A percentile compares a stretch with the other conserved stretches of the same genome.
These are phyloP conservation scores for Micrastur ruficollis DNA, from an alignment of 2,797 vertebrate genomes.

Conservation along the genomic window DNA sequence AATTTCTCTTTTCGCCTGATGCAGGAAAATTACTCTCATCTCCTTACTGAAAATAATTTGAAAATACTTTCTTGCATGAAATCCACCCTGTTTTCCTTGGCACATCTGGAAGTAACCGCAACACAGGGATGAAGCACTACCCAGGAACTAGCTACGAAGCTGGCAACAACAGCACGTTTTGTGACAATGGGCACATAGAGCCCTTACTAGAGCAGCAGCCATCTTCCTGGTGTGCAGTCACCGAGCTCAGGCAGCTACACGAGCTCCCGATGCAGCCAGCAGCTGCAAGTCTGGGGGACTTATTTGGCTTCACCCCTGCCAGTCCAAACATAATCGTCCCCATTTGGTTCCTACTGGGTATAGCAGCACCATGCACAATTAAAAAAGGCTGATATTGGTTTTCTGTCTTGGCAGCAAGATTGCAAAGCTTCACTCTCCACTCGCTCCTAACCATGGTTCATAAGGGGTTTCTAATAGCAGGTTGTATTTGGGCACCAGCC, in stretches of 20 bases:
- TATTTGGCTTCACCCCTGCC: neutral
- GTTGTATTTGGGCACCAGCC: neutral
- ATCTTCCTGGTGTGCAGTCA: neutral
- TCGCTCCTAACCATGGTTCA: accelerated
- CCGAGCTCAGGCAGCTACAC: neutral
- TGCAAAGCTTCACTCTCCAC: neutral
- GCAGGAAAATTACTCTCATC: neutral
- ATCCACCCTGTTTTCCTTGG: neutral
- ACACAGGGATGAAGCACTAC: neutral
- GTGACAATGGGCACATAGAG: neutral
- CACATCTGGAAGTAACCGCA: neutral
- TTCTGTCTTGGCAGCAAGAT: neutral
- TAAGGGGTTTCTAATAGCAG: neutral
- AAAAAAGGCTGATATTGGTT: neutral
- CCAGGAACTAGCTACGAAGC: neutral
- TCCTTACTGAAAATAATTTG: neutral
- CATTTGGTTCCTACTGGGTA: neutral
- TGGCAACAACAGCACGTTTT: neutral
- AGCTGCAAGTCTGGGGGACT: neutral
- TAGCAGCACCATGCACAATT: neutral
- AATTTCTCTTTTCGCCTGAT: neutral
- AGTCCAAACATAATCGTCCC: neutral
- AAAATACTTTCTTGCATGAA: neutral
- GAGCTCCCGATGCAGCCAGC: neutral
- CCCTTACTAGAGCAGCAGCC: neutral